phyloP scores from a whole-genome alignment of 2,113 vertebrate species.

The Globicephala melas region DNA sequence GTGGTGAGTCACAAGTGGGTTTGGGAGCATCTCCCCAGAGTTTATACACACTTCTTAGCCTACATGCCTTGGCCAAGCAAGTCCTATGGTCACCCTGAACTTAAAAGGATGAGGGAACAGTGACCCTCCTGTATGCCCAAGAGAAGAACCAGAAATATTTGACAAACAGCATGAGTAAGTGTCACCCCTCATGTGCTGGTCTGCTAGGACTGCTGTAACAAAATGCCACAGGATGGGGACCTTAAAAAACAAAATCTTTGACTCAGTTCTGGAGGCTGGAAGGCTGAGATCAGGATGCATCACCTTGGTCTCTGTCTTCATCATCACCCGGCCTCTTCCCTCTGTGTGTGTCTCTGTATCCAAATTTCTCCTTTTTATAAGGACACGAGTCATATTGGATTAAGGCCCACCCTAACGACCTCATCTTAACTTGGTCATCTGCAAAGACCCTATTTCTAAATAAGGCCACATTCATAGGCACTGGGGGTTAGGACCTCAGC shows the following conservation, averaged over 20 bases:
- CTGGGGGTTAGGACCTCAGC: not conserved
- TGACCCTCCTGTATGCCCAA: accelerated
- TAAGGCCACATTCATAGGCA: too few relatives aligned
- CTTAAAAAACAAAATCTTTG: accelerated
- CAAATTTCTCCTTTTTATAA: not conserved
- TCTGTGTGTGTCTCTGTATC: not conserved
- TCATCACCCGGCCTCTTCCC: not conserved
- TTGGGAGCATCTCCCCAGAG: not conserved
- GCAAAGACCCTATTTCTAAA: not conserved
- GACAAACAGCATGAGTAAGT: too few relatives aligned
- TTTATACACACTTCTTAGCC: not conserved
- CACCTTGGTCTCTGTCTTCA: not conserved
- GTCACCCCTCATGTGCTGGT: accelerated
- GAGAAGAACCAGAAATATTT: not conserved
- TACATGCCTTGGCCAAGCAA: not conserved
- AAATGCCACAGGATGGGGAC: accelerated
- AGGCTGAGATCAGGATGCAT: too few relatives aligned
- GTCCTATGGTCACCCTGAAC: too few relatives aligned
- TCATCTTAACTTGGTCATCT: not conserved
- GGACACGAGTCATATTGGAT: not conserved
- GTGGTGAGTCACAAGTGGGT: accelerated
- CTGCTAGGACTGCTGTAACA: accelerated
- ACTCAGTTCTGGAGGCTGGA: not conserved
- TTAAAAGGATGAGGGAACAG: too few relatives aligned
- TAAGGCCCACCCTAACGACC: not conserved